These are phyloP conservation scores for Denticeps clupeoides DNA, from an alignment of 2,797 vertebrate species.

Conservation along the genomic window DNA sequence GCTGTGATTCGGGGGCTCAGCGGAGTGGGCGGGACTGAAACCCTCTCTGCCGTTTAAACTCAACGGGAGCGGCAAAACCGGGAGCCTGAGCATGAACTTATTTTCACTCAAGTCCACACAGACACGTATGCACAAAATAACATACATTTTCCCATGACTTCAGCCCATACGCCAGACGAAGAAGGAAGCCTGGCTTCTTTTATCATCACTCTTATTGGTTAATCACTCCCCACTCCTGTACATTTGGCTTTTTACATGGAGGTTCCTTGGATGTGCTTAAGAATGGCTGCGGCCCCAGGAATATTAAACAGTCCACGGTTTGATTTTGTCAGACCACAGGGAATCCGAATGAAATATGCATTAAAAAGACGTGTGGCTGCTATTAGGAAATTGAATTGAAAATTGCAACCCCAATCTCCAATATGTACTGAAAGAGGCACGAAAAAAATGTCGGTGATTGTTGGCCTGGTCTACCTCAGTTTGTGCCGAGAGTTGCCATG, in stretches of 20 bases:
- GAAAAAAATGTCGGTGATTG: conserved; percentile 4
- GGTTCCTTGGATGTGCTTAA: conserved; percentile 28
- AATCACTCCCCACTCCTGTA: conserved; percentile 22
- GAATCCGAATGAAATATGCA: conserved; percentile 29
- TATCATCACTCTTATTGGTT: conserved; percentile 28
- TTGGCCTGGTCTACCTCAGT: neutral
- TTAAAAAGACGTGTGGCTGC: conserved; percentile 27
- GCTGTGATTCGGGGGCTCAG: conserved; percentile 13
- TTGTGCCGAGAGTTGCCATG: conserved; percentile 18
- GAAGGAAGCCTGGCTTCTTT: conserved; percentile 18
- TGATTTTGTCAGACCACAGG: conserved; percentile 23
- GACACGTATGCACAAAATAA: no score
- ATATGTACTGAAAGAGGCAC: no score
- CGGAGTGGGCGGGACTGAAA: conserved; percentile 23
- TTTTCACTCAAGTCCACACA: no score
- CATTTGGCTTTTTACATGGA: conserved; percentile 27
- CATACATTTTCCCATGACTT: no score
- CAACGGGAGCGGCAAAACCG: no score
- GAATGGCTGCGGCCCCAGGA: conserved; percentile 28
- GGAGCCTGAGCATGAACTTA: no score
- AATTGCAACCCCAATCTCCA: conserved; percentile 12
- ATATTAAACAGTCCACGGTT: conserved; percentile 32
- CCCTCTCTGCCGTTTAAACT: conserved; percentile 13
- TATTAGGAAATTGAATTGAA: conserved; percentile 29
- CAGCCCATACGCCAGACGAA: conserved; percentile 12